Evolutionary conservation across 2,888 invertebrate genomes (phyloP).

Genomic region (Tenthredo scrophulariae): DNA sequence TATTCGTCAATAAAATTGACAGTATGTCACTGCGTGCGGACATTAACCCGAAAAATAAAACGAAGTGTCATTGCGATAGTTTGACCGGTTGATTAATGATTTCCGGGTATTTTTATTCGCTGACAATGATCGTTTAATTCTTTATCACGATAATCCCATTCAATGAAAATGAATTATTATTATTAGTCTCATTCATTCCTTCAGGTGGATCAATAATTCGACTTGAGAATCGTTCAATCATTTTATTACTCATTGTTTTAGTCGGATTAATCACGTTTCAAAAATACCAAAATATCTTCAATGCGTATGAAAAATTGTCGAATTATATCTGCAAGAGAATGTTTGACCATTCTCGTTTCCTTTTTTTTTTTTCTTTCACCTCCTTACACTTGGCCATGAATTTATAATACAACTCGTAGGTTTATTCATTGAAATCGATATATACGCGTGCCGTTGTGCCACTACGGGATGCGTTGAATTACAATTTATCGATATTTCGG

Average conservation of each 20-base stretch:
- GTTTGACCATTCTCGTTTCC: neutral
- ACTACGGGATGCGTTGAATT: slow-evolving; percentile 18
- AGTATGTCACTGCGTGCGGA: neutral
- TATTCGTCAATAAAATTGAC: neutral
- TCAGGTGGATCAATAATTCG: neutral
- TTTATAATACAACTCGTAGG: neutral
- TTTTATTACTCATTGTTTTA: neutral
- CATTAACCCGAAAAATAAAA: neutral
- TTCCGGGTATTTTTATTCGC: neutral
- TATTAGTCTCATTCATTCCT: neutral
- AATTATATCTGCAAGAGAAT: neutral
- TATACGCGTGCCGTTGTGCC: neutral
- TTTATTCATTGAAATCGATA: slow-evolving; percentile 22
- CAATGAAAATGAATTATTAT: neutral
- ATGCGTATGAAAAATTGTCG: neutral
- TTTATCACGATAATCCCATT: neutral
- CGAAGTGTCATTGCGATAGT: neutral
- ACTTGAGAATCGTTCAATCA: neutral
- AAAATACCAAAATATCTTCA: neutral
- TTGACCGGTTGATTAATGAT: neutral
- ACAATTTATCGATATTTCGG: slow-evolving; percentile 19
- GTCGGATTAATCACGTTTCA: neutral
- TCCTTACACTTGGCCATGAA: slow-evolving; percentile 3
- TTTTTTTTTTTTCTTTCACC: neutral
- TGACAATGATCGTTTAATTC: neutral